These are phyloP conservation scores for Solea senegalensis DNA, from an alignment of 2,113 vertebrate species.

Conservation along the genomic window DNA sequence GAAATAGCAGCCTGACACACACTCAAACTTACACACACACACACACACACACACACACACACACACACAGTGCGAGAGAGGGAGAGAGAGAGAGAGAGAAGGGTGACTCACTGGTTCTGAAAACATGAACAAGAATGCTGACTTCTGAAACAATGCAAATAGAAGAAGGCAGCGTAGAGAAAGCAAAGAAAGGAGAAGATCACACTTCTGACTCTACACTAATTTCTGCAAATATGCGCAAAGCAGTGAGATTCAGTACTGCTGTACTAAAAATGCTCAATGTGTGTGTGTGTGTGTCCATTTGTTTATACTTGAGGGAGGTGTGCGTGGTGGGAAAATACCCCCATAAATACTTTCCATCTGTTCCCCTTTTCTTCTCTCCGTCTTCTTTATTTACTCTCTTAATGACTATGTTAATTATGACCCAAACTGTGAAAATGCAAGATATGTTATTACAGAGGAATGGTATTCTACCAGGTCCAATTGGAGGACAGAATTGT, in stretches of 20 bases:
- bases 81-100: slow-evolving; percentile 33
- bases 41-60: slow-evolving; percentile 54
- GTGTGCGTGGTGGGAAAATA: slow-evolving; percentile 12
- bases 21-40: slow-evolving; percentile 36
- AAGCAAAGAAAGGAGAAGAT: slow-evolving; percentile 1
- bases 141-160: slow-evolving; percentile 71
- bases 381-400: not conserved
- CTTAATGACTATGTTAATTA: not conserved
- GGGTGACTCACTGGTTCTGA: slow-evolving; percentile 83
- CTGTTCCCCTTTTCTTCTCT: not conserved
- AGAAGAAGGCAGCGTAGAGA: no score
- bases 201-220: slow-evolving; percentile 32
- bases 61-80: slow-evolving; percentile 3
- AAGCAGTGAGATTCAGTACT: slow-evolving; percentile 18
- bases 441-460: no score
- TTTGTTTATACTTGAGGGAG: not conserved
- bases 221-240: slow-evolving; percentile 41
- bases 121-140: slow-evolving; percentile 84
- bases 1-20: slow-evolving; percentile 78
- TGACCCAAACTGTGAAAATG: not conserved
- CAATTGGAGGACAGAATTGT: no score
- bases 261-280: no score
- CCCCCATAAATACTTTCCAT: slow-evolving; percentile 7
- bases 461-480: not conserved
- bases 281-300: not conserved